Conservation (phyloP, 53 echinoderm and acorn worm species). For the Temnopleurus reevesii region DNA sequence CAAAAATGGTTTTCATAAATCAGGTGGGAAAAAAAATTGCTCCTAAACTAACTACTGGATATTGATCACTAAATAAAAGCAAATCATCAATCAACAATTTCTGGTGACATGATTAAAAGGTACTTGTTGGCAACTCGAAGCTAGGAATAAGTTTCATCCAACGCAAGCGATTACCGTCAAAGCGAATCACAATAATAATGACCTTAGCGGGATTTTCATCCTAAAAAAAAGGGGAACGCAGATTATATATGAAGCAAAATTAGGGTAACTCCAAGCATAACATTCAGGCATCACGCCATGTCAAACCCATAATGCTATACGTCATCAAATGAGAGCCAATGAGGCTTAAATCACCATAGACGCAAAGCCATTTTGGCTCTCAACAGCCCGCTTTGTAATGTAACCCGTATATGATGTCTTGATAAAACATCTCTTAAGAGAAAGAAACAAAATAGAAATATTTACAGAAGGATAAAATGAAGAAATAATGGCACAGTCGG, state of each 20-base stretch:
- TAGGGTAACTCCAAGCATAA: neutral
- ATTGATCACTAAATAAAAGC: too few relatives aligned
- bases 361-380: too few relatives aligned
- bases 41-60: too few relatives aligned
- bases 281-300: neutral
- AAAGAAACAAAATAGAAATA: constrained; percentile 30
- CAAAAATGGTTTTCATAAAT: too few relatives aligned
- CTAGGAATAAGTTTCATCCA: neutral
- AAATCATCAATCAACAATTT: too few relatives aligned
- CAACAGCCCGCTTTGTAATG: neutral
- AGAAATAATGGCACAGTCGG: constrained; percentile 51
- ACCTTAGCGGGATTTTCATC: neutral
- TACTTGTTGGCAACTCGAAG: neutral
- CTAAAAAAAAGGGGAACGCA: too few relatives aligned
- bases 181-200: neutral
- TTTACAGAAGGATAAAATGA: constrained; percentile 52
- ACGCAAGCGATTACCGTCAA: too few relatives aligned
- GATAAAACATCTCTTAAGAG: constrained; percentile 34
- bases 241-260: neutral
- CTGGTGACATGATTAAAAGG: too few relatives aligned
- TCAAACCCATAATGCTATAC: constrained; percentile 9
- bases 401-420: constrained; percentile 52
- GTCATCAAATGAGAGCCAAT: too few relatives aligned
- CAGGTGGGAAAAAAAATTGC: too few relatives aligned
- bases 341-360: too few relatives aligned